A percentile compares a stretch with the other conserved stretches of the same genome.
These are phyloP conservation scores for Zaprionus lineosus DNA, from an alignment of 2,888 invertebrate genomes.

Conservation along the genomic window DNA sequence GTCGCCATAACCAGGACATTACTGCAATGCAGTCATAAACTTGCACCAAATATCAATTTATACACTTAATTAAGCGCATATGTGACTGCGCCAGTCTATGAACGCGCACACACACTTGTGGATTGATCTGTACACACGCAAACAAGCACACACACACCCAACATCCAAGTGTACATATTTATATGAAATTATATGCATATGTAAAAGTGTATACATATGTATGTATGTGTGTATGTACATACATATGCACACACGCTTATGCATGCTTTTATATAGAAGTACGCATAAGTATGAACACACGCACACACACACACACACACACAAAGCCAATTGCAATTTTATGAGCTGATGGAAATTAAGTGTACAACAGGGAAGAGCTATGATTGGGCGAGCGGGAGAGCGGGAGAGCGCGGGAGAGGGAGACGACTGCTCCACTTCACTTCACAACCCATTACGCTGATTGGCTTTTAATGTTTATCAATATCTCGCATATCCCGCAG, in stretches of 20 bases:
- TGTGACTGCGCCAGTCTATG: conserved; percentile 73
- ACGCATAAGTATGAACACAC: too few relatives aligned
- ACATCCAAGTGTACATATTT: conserved; percentile 6
- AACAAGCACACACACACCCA: conserved; percentile 13
- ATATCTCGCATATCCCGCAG: conserved; percentile 69
- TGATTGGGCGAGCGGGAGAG: conserved; percentile 7
- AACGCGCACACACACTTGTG: conserved; percentile 5
- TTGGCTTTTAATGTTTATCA: conserved; percentile 77
- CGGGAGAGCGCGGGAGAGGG: background rate
- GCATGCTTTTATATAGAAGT: too few relatives aligned
- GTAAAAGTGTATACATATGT: background rate
- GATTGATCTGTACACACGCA: background rate
- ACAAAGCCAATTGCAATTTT: conserved; percentile 74
- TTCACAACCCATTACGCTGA: conserved; percentile 75
- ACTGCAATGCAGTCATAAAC: conserved; percentile 73
- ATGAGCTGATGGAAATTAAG: conserved; percentile 75
- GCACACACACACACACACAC: conserved; percentile 9
- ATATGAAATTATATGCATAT: too few relatives aligned
- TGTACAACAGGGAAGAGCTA: conserved; percentile 32
- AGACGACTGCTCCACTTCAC: conserved; percentile 33
- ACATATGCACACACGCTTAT: background rate
- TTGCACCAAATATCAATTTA: conserved; percentile 75
- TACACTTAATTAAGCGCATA: conserved; percentile 74
- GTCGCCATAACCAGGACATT: conserved; percentile 52
- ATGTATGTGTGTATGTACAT: background rate